Conservation (phyloP, 1,140 invertebrate species). For the Drosophila guanche region DNA sequence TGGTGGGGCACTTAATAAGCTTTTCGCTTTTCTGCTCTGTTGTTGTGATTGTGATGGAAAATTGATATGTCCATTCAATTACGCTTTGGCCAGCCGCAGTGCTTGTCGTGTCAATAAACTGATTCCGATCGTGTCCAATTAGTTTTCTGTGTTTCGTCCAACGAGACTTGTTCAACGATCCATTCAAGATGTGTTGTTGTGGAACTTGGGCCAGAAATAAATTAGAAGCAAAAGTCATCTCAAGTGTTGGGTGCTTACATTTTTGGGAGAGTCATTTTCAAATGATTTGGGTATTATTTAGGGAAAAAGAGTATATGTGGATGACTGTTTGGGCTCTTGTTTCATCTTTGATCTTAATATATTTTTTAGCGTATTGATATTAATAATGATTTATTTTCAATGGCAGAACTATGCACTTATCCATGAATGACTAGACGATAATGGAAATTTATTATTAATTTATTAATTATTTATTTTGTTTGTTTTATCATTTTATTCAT, state of each 20-base stretch:
- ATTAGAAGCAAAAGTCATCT: constrained; percentile 32
- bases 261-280: not conserved
- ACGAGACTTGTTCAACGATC: constrained; percentile 25
- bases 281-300: not conserved
- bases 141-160: constrained; percentile 30
- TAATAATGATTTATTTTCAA: too few species aligned
- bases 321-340: not conserved
- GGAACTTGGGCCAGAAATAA: not conserved
- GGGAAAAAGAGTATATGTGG: not conserved
- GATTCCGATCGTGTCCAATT: constrained; percentile 55
- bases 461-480: too few species aligned
- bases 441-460: too few species aligned
- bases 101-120: constrained; percentile 72
- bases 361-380: too few species aligned
- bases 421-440: too few species aligned
- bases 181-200: constrained; percentile 2
- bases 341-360: not conserved
- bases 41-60: constrained; percentile 63
- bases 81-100: constrained; percentile 21
- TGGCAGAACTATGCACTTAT: too few species aligned
- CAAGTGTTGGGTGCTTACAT: not conserved
- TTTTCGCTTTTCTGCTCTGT: constrained; percentile 24
- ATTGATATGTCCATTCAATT: constrained; percentile 80
- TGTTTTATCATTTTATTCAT: too few species aligned
- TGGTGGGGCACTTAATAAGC: constrained; percentile 61